Evolutionary conservation across 2,888 invertebrate species (phyloP), one percentile per base, ranked within the genome.

Genomic region (Rhyacophila evoluta): DNA sequence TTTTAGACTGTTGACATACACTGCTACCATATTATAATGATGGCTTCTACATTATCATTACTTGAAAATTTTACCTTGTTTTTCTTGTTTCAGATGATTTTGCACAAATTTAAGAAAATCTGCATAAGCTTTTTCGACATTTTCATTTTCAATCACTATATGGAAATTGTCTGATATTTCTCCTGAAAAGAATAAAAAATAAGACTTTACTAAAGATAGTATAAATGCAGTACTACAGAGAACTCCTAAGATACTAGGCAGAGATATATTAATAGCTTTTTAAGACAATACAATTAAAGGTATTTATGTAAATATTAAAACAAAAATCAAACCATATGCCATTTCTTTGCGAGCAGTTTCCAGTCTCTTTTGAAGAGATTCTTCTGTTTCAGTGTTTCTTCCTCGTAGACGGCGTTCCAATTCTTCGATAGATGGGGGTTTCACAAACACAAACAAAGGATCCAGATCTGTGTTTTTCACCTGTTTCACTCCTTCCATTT

Each of bases 401-500:
- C 89, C 91, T 15, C 93, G 89, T 75, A 97, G 88, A 38, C 96
- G 90, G 75, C 91, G 89, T 85, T 95, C 96, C 81, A 98, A 88
- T 83, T 93, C 94, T 38, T 92, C 91, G 81, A 97, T 86, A 4
- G 94, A 94, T 2, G 98, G 99, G n/a, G 99, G 98, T 88, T 95
- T 95, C 37, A 99, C 92, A 86, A 98, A 98, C 25, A 99, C 93
- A 82, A 94, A 93, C 84, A 95, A 88, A 0, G 98, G 96, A 86
- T 96, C 92, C 8, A 98, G 88, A 84, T 95, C 92, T 25, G 95
- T 94, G 77, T 92, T 90, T 85, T 95, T 96, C 10, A 99, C 93
- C 86, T 93, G 95, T 84, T 95, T 95, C 0, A 98, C 98, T 19
- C 98, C 99, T 88, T 98, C 96, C 75, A 97, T 93, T 84, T 99